These are phyloP conservation scores for Suncus etruscus DNA, from an alignment of 2,113 vertebrate species.

Conservation along the genomic window DNA sequence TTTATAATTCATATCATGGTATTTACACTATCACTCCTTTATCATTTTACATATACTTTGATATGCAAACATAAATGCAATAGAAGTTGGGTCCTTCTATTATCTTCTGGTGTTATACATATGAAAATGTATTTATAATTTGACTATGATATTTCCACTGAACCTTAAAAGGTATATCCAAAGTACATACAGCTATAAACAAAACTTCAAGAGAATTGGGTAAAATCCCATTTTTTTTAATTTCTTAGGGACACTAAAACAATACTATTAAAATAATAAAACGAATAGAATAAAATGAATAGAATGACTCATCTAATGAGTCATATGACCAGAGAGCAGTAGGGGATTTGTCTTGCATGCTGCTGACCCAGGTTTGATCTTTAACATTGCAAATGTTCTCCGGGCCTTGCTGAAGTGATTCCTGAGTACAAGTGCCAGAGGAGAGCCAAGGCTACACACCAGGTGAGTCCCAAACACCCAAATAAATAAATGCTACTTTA, in stretches of 20 bases:
- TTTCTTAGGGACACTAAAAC: not conserved
- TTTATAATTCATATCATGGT: not conserved
- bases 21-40: conserved; percentile 36
- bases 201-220: not conserved
- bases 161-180: not conserved
- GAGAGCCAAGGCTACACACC: too few relatives aligned
- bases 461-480: too few relatives aligned
- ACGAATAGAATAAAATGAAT: conserved; percentile 21
- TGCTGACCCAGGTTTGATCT: too few relatives aligned
- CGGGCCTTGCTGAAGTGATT: too few relatives aligned
- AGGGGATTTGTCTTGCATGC: too few relatives aligned
- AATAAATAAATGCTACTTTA: too few relatives aligned
- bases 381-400: too few relatives aligned
- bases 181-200: not conserved
- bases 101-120: not conserved
- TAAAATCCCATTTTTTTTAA: not conserved
- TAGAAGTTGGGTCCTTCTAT: rapidly evolving
- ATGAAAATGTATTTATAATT: too few relatives aligned
- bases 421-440: too few relatives aligned
- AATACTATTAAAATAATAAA: not conserved
- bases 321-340: not conserved
- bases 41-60: not conserved
- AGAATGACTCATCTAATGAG: not conserved
- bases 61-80: not conserved
- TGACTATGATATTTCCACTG: not conserved